Base-by-base conservation (phyloP, 2,113 vertebrate genomes). In the Anolis carolinensis region DNA sequence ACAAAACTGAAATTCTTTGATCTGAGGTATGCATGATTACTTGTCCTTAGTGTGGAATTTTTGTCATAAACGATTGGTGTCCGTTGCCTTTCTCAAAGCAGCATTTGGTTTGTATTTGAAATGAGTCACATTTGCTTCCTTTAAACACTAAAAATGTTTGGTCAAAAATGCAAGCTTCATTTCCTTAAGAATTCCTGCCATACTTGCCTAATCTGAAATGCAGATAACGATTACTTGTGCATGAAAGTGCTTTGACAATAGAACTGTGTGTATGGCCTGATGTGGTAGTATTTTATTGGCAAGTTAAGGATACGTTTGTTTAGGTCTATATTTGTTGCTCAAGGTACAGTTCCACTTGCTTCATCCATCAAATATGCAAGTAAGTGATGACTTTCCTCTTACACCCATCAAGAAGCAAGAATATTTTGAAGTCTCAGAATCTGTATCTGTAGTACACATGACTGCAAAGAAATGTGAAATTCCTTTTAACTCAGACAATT, bases 61-160 rank as follows among this genome's bases (percentile, higher is more conserved):
- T 2, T 21, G 23, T n/a, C 90, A 39, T 52, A 30, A 48, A 21
- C 52, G 73, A 88, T 79, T 52, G 36, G 0, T 25, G 30, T 77
- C 30, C 27, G 0, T 0, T 44, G 7, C 30, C 0, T 9, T 55
- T 16, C 13, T 0, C 30, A 36, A 71, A 68, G 10, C 9, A 9
- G n/a, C 30, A 21, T 10, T 3, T 70, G 39, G 32, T 27, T 8
- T 30, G 21, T 0, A 25, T 63, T 0, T 82, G 59, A 30, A 74
- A 21, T 39, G 11, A 7, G 59, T 34, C 14, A 30, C 25, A 25
- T 74, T 86, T 85, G 48, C 63, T 68, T 68, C 27, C 74, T 27
- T 39, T 36, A 30, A 50, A 25, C 27, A 25, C 30, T 63, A 39
- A 76, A n/a, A 13, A 50, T 55, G n/a, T 36, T 21, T 72, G 48